phyloP scores from a whole-genome alignment of 2,888 invertebrate species.

The Thyatira batis region DNA sequence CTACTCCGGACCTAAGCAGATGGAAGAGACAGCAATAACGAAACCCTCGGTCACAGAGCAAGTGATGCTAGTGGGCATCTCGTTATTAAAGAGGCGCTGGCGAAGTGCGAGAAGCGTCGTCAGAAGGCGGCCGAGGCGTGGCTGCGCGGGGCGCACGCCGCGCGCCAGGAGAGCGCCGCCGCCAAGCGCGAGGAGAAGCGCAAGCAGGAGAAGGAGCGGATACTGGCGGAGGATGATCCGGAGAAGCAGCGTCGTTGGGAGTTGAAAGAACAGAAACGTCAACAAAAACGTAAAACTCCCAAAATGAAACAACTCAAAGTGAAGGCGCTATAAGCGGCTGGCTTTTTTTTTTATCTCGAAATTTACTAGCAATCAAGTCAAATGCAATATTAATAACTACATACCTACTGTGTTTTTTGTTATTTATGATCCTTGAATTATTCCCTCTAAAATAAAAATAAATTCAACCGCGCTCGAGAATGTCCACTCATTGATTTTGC shows the following conservation, averaged over 20 bases:
- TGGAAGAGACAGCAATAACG: constrained; percentile 87
- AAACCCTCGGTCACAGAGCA: constrained; percentile 91
- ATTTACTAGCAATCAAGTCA: constrained; percentile 27
- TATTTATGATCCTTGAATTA: too few relatives aligned
- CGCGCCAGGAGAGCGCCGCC: constrained; percentile 97
- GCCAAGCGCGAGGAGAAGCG: constrained; percentile 97
- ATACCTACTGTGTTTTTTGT: constrained; percentile 61
- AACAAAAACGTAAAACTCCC: constrained; percentile 96
- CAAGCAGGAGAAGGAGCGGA: constrained; percentile 95
- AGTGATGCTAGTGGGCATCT: constrained; percentile 91
- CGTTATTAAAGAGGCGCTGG: constrained; percentile 86
- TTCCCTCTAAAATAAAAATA: too few relatives aligned
- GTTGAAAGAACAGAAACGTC: constrained; percentile 95
- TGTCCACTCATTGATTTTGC: too few relatives aligned
- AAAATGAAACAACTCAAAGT: constrained; percentile 99
- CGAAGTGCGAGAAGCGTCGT: constrained; percentile 97
- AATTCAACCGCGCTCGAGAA: too few relatives aligned
- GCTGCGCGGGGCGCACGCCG: constrained; percentile 97
- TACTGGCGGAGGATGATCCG: constrained; percentile 97
- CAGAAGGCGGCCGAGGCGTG: constrained; percentile 96
- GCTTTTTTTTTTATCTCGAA: constrained; percentile 6
- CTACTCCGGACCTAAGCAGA: constrained; percentile 94
- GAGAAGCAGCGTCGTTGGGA: constrained; percentile 99
- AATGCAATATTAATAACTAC: constrained; percentile 54
- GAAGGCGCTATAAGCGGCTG: constrained; percentile 86